These are phyloP conservation scores for Holothuria glaberrima DNA, from an alignment of 35 echinoderm and acorn worm genomes.

Conservation along the genomic window DNA sequence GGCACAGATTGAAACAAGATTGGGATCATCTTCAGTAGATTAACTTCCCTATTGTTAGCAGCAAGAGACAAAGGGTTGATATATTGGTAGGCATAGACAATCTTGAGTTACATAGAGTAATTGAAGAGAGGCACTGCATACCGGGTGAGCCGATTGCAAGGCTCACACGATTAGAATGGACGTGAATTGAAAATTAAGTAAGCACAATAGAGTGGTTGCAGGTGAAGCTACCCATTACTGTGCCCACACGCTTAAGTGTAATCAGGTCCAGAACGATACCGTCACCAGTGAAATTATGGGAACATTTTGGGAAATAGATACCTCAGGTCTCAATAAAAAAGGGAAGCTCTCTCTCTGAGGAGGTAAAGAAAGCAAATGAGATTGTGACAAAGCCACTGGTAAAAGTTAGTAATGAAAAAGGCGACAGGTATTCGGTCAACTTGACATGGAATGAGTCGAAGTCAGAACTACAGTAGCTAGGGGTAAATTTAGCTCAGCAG, in stretches of 20 bases:
- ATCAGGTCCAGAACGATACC: background rate
- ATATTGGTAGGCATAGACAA: constrained; percentile 45
- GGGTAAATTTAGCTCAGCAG: background rate
- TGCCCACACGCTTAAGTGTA: too few relatives aligned
- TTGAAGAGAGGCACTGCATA: background rate
- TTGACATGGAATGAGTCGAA: constrained; percentile 47
- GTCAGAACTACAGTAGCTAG: background rate
- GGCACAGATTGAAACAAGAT: too few relatives aligned
- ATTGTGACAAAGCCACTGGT: background rate
- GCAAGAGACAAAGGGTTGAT: background rate
- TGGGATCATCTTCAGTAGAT: too few relatives aligned
- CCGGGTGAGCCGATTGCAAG: constrained; percentile 53
- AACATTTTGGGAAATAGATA: background rate
- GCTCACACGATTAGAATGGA: too few relatives aligned
- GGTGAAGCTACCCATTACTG: background rate
- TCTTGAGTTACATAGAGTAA: background rate
- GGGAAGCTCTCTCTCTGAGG: constrained; percentile 18
- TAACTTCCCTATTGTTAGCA: background rate
- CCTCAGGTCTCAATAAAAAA: constrained; percentile 10
- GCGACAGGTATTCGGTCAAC: constrained; percentile 32
- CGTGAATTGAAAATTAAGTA: too few relatives aligned
- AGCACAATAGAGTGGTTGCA: constrained; percentile 26
- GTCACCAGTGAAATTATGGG: background rate
- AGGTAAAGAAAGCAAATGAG: background rate
- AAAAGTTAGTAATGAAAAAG: background rate